Conservation (phyloP, 2,888 invertebrate genomes). For the Nephrotoma guestfalica region DNA sequence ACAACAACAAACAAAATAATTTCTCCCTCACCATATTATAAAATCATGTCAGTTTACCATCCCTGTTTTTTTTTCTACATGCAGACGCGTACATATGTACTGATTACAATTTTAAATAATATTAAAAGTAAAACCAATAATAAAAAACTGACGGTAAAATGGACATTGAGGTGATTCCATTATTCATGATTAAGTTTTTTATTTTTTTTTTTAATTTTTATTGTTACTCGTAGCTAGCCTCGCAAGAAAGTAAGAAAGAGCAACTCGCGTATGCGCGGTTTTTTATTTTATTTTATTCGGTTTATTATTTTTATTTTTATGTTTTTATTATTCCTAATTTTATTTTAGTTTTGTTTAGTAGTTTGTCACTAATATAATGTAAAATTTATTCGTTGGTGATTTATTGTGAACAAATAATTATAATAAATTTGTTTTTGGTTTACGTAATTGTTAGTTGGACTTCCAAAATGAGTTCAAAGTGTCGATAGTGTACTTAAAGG, state of each 20-base stretch:
- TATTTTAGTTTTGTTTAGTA: not conserved
- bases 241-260: not conserved
- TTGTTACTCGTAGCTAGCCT: not conserved
- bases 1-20: not conserved
- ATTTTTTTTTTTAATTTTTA: not conserved
- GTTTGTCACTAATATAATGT: not conserved
- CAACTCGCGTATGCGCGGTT: constrained; percentile 3
- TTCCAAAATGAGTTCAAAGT: not conserved
- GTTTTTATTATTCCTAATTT: not conserved
- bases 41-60: not conserved
- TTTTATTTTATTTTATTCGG: not conserved
- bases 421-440: not conserved
- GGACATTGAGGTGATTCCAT: constrained; percentile 3
- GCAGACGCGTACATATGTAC: not conserved
- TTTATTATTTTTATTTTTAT: not conserved
- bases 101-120: not conserved
- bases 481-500: not conserved
- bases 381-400: not conserved
- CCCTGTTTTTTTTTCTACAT: not conserved
- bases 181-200: not conserved
- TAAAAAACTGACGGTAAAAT: not conserved
- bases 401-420: not conserved
- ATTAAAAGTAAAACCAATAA: constrained; percentile 1
- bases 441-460: not conserved
- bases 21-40: not conserved